Conservation (phyloP, 2,113 vertebrate genomes). For the Mirza zaza region DNA sequence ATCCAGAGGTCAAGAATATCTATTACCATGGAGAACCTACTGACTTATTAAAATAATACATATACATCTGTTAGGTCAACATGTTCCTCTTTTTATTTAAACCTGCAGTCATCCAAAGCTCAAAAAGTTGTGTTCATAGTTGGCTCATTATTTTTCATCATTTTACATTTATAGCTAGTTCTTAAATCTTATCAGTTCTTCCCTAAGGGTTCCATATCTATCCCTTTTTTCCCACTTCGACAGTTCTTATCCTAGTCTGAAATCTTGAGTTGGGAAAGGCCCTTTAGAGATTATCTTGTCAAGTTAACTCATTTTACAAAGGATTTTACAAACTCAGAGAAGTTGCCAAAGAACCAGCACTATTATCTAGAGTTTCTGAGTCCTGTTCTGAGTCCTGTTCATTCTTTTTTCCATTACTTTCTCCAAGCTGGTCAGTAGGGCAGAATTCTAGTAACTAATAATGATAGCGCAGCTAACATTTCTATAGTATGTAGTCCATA, state of each 20-base stretch:
- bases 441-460: not conserved
- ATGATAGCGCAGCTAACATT: not conserved
- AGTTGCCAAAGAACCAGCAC: not conserved
- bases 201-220: not conserved
- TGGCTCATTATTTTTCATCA: slow-evolving; percentile 42
- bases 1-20: slow-evolving; percentile 27
- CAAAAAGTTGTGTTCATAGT: slow-evolving; percentile 20
- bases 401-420: not conserved
- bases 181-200: slow-evolving; percentile 61
- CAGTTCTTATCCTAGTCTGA: not conserved
- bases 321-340: not conserved
- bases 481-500: not conserved
- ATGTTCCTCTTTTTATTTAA: not conserved
- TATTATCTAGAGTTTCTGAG: not conserved
- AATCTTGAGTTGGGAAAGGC: slow-evolving; percentile 37
- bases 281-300: slow-evolving; percentile 14
- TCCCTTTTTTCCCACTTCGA: not conserved
- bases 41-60: slow-evolving; percentile 52
- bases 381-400: not conserved
- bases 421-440: not conserved
- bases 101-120: slow-evolving; percentile 21
- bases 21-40: slow-evolving; percentile 1
- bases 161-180: slow-evolving; percentile 15
- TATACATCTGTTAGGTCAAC: not conserved
- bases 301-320: not conserved